Percentiles rank a stretch among this genome's conserved stretches.
phyloP scores from a whole-genome alignment of 2,113 vertebrate genomes.

The Cacatua alba region DNA sequence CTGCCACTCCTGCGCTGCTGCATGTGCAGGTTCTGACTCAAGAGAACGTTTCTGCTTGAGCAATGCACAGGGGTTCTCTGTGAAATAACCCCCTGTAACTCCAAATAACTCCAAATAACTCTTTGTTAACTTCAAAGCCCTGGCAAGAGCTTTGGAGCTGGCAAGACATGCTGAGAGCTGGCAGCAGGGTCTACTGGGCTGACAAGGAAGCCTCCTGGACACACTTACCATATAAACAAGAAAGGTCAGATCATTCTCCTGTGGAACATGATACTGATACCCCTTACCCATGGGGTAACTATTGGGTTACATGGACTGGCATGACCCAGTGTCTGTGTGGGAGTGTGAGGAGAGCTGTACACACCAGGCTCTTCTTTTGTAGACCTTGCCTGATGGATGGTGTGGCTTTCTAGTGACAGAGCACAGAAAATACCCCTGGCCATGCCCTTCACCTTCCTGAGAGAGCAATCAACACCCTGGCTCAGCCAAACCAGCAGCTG shows the following conservation, averaged over 20 bases:
- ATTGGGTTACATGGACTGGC: slow-evolving; percentile 38
- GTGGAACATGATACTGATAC: slow-evolving; percentile 29
- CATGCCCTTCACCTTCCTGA: not conserved
- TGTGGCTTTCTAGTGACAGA: slow-evolving; percentile 18
- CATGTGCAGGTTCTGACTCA: not conserved
- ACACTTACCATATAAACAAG: not conserved
- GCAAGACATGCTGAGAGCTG: not conserved
- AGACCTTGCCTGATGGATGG: slow-evolving; percentile 20
- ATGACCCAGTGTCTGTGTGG: not conserved
- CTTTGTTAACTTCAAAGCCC: slow-evolving; percentile 57
- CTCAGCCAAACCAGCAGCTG: not conserved
- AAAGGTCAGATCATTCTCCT: slow-evolving; percentile 58
- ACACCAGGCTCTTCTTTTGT: not conserved
- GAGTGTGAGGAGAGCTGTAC: not conserved
- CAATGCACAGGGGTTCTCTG: not conserved
- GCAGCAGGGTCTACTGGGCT: slow-evolving; percentile 26
- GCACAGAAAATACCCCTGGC: not conserved
- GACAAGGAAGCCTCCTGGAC: slow-evolving; percentile 55
- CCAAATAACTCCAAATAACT: slow-evolving; percentile 37
- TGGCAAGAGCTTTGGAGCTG: slow-evolving; percentile 21
- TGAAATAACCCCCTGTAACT: slow-evolving; percentile 13
- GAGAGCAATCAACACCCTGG: not conserved
- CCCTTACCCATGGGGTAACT: not conserved
- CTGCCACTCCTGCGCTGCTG: not conserved
- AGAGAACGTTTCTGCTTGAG: not conserved